Base-by-base conservation (phyloP, 1,140 invertebrate genomes). In the Pseudomyrmex sp. region DNA sequence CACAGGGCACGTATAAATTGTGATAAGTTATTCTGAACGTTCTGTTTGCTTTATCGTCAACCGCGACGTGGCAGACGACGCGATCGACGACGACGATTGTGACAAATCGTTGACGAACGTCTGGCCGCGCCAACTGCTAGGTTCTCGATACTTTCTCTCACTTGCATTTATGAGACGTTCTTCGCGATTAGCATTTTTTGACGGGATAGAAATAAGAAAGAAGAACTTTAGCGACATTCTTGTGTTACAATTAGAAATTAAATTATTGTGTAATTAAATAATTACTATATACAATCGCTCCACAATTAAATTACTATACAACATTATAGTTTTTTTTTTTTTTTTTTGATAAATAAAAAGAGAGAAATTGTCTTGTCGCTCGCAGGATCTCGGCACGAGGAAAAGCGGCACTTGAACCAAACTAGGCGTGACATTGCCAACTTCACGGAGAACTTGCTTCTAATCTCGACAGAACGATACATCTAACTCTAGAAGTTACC, bases 351-450 rank as follows among this genome's bases (percentile, higher is more conserved):
- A 35, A 35, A 35, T 5, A 35, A 35, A 35, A 35, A 35, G 35
- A 35, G 26, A 7, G 15, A 46, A 65, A 65, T 69, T 12, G 23
- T 69, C 15, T 69, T 50, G 9, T 18, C 18, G n/a, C n/a, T 9
- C 13, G 10, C 44, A 8, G 52, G 5, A 50, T 61, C 76, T 80
- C 56, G 82, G n/a, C 54, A 59, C 73, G 12, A 66, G 66, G 35
- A 88, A 23, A 44, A 66, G 59, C 65, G 9, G 52, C 20, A 48
- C 46, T 66, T 75, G 83, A 59, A 52, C 75, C 73, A 74, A 85
- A 88, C 85, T 80, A 82, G 83, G 85, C 72, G 79, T 69, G 87
- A 89, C 77, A 84, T 83, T 82, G 82, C 35, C 77, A 87, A 88
- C 80, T 86, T 89, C 58, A 65, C 87, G 77, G 83, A 62, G 23